Conservation (phyloP, 2,113 vertebrate genomes). For the Typhlomys cinereus region DNA sequence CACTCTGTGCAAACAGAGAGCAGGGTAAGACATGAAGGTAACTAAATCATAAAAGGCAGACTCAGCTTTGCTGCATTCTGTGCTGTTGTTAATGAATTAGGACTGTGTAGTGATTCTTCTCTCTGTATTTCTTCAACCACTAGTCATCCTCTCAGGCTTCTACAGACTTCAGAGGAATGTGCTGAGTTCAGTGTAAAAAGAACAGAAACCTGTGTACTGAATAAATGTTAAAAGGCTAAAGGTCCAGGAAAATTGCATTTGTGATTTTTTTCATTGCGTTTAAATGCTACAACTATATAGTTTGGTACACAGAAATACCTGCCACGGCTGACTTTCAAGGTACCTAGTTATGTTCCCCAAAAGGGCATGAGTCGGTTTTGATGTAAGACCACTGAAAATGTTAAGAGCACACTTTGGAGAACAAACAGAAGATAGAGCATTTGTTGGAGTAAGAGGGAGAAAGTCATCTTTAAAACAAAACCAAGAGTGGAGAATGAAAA, state of each 20-base stretch:
- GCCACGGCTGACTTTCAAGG: background rate
- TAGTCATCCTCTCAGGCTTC: background rate
- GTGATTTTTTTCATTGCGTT: slow-evolving; percentile 34
- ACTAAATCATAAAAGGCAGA: background rate
- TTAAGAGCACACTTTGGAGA: background rate
- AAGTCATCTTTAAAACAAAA: background rate
- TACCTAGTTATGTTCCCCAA: slow-evolving; percentile 31
- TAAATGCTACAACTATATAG: slow-evolving; percentile 40
- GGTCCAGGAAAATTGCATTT: slow-evolving; percentile 41
- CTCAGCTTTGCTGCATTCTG: background rate
- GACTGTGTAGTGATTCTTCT: background rate
- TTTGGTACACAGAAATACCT: slow-evolving; percentile 24
- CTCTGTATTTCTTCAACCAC: background rate
- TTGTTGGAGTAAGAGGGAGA: rapidly evolving
- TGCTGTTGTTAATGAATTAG: background rate
- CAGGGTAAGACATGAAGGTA: background rate
- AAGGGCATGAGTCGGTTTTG: background rate
- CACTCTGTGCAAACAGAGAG: background rate
- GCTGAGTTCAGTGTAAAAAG: slow-evolving; percentile 10
- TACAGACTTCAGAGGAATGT: background rate
- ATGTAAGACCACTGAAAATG: slow-evolving; percentile 6
- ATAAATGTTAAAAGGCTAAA: slow-evolving; percentile 65
- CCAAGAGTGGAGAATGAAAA: background rate
- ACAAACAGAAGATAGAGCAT: background rate
- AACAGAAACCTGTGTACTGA: slow-evolving; percentile 43